Base-by-base conservation (phyloP, 2,888 invertebrate genomes). In the Drosophila anomalata region DNA sequence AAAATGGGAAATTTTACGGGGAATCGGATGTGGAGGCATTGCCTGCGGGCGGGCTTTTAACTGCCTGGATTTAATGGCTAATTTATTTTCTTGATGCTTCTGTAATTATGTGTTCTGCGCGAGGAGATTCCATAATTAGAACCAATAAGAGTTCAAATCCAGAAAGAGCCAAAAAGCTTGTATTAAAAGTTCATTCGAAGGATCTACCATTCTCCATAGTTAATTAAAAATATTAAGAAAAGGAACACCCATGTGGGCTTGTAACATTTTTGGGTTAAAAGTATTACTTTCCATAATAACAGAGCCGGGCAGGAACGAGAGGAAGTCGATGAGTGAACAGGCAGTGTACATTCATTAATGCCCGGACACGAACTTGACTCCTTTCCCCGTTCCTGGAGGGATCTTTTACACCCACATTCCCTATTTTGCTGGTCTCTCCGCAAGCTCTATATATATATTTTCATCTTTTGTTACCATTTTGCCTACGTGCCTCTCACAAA, bases 51-150 rank as follows among this genome's bases (percentile, higher is more conserved):
- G 70, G 70, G 75, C 73, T 87, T 84, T 87, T 78, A 78, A 84
- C 67, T 78, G 81, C 59, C 73, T 59, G 72, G 65, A 76, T 75
- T 84, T 78, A 62, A 84, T 76, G 77, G 85, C 82, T 82, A 87
- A 84, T 81, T 79, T 86, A 81, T 81, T 77, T 83, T 17, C 59
- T 77, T 55, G 55, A 33, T 73, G 42, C 46, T 50, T 52, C 55
- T 44, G 63, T 33, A 29, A 74, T 78, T 75, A 76, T 65, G 63
- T 65, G 68, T 84, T 56, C 54, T 52, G 26, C n/a, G 22, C 33
- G 22, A 22, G 6, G 4, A 20, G n/a, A 46, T 29, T 24, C 9
- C 3, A n/a, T 20, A 53, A 24, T 42, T 42, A 14, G n/a, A 41
- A 17, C 41, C 41, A 41, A 14, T 20, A 0, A 7, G 41, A 20